Percentiles rank a stretch among this genome's conserved stretches.
These are phyloP conservation scores for Beroe forskalii DNA, from an alignment of 37 sponge, comb jelly and placozoan species.

Conservation along the genomic window DNA sequence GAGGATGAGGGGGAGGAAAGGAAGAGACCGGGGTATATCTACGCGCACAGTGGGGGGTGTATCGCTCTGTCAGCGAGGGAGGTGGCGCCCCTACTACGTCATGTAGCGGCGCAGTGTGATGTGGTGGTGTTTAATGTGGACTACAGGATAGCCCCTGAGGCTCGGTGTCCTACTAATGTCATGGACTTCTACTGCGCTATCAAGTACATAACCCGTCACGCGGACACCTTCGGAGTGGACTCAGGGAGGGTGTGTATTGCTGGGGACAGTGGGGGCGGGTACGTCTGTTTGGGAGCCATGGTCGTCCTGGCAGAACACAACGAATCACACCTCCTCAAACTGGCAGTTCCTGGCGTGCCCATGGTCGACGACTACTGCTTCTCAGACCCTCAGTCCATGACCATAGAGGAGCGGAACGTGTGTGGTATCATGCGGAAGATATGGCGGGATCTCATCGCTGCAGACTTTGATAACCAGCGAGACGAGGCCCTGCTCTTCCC, in stretches of 20 bases:
- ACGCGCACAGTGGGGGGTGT: background rate
- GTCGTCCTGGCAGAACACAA: background rate
- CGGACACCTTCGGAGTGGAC: background rate
- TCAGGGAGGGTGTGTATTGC: background rate
- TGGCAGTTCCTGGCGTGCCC: slow-evolving; percentile 5
- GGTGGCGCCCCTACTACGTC: background rate
- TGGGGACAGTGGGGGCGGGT: slow-evolving; percentile 9
- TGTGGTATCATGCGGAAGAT: background rate
- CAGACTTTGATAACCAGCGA: background rate
- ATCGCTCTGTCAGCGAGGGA: background rate
- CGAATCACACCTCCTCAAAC: background rate
- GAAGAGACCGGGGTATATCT: background rate
- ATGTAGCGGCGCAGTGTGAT: background rate
- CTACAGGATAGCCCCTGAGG: background rate
- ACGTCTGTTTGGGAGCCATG: slow-evolving; percentile 15
- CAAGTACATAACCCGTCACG: background rate
- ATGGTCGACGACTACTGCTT: slow-evolving; percentile 33
- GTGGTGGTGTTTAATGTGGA: background rate
- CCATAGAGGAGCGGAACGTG: background rate
- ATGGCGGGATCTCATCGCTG: background rate
- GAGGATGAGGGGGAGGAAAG: too few species aligned
- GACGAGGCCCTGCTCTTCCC: background rate
- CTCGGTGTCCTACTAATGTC: slow-evolving; percentile 3
- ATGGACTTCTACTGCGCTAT: background rate
- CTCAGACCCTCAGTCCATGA: slow-evolving; percentile 3